A percentile compares a stretch with the other conserved stretches of the same genome.
phyloP scores from a whole-genome alignment of 2,888 invertebrate species.

The Leuctra nigra region DNA sequence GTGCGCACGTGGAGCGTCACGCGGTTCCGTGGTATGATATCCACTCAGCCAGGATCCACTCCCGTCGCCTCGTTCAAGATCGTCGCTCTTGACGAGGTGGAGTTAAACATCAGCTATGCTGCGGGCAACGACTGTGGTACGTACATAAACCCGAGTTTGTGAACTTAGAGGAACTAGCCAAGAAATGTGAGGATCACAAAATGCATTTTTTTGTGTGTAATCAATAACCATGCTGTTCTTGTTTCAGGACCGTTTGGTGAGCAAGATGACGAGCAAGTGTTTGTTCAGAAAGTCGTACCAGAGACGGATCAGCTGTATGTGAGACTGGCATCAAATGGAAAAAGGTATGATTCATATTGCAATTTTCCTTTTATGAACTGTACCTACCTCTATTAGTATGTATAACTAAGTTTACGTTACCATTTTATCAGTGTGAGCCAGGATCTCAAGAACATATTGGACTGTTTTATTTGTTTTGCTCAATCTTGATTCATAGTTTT shows the following conservation, averaged over 20 bases:
- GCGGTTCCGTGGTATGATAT: constrained; percentile 96
- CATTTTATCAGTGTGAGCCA: too few relatives aligned
- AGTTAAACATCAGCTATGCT: constrained; percentile 39
- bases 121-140: constrained; percentile 60
- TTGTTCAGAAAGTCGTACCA: constrained; percentile 96
- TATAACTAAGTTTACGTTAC: too few relatives aligned
- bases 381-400: too few relatives aligned
- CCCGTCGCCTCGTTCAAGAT: constrained; percentile 97
- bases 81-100: constrained; percentile 65
- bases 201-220: too few relatives aligned
- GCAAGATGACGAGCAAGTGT: constrained; percentile 96
- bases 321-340: constrained; percentile 89
- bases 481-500: too few relatives aligned
- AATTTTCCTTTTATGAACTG: background rate
- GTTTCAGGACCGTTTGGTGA: constrained; percentile 86
- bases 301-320: constrained; percentile 94
- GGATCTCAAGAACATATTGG: too few relatives aligned
- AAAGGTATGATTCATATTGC: constrained; percentile 51
- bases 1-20: constrained; percentile 97
- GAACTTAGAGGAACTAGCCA: too few relatives aligned
- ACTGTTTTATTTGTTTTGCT: too few relatives aligned
- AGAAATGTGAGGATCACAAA: too few relatives aligned
- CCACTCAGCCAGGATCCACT: constrained; percentile 96
- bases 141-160: background rate
- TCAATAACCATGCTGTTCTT: too few relatives aligned